These are phyloP conservation scores for Panulirus ornatus DNA, from an alignment of 1,140 invertebrate genomes.

Conservation along the genomic window DNA sequence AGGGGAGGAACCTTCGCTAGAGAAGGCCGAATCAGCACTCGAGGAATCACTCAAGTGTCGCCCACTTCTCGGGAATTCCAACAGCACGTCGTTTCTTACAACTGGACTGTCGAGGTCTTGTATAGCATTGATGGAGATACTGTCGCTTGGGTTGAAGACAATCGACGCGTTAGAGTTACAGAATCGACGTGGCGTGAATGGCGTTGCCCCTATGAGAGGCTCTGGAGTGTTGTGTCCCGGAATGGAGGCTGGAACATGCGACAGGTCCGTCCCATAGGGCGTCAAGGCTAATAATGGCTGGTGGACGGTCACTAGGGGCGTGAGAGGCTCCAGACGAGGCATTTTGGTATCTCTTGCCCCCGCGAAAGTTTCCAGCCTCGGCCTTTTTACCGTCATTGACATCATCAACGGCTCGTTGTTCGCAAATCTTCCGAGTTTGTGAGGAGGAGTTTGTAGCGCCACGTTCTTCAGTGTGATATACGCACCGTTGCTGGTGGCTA, in stretches of 20 bases:
- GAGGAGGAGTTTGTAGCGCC: conserved; percentile 70
- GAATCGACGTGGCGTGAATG: conserved; percentile 43
- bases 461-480: conserved; percentile 74
- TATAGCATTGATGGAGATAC: conserved; percentile 37
- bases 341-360: conserved; percentile 64
- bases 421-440: conserved; percentile 56
- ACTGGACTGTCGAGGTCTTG: conserved; percentile 73
- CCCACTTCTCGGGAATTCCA: conserved; percentile 73
- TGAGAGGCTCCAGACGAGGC: conserved; percentile 58
- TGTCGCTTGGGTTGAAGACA: conserved; percentile 21
- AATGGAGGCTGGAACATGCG: conserved; percentile 51
- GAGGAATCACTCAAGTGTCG: conserved; percentile 60
- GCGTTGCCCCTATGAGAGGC: conserved; percentile 60
- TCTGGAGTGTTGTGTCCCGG: conserved; percentile 43
- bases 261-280: conserved; percentile 32
- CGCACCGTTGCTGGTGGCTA: conserved; percentile 73
- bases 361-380: conserved; percentile 62
- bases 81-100: conserved; percentile 72
- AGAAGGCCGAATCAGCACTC: conserved; percentile 60
- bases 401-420: conserved; percentile 74
- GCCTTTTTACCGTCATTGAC: conserved; percentile 74
- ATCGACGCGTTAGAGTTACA: background rate
- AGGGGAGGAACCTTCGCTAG: conserved; percentile 64
- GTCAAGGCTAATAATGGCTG: conserved; percentile 59
- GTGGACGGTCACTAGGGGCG: conserved; percentile 42